These are phyloP conservation scores for Vanessa cardui DNA, from an alignment of 2,888 invertebrate species.

Conservation along the genomic window DNA sequence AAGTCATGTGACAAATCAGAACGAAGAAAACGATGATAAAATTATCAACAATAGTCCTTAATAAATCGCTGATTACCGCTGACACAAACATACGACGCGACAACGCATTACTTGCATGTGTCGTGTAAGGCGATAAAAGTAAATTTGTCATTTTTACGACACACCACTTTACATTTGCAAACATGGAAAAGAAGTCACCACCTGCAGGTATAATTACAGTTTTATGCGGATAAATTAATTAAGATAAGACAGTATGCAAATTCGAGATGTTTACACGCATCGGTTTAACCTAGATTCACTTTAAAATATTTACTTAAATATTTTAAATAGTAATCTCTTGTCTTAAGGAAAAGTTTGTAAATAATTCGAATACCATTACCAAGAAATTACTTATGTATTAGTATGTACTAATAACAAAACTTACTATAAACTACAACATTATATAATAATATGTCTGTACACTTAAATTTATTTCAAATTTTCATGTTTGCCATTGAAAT, in stretches of 20 bases:
- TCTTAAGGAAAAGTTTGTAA: no score
- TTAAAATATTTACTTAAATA: not conserved
- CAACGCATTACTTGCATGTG: constrained; percentile 70
- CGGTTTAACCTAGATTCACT: not conserved
- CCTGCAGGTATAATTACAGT: constrained; percentile 56
- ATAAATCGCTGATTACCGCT: constrained; percentile 77
- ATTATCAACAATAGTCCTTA: constrained; percentile 70
- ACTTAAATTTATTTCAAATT: no score
- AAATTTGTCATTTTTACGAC: constrained; percentile 74
- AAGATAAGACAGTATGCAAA: constrained; percentile 34
- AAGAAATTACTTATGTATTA: no score
- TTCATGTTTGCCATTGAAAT: no score
- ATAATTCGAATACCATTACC: no score
- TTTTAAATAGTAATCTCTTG: not conserved
- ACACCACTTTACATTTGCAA: constrained; percentile 63
- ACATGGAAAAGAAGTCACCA: constrained; percentile 57
- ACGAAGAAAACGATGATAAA: constrained; percentile 64
- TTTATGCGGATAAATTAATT: constrained; percentile 44
- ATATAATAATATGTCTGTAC: no score
- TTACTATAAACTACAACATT: no score
- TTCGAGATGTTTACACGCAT: constrained; percentile 12
- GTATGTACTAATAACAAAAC: no score
- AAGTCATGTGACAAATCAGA: constrained; percentile 47
- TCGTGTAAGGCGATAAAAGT: constrained; percentile 69
- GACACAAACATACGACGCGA: constrained; percentile 71